These are phyloP conservation scores for Spilosoma lubricipeda DNA, from an alignment of 2,888 invertebrate genomes.

Conservation along the genomic window DNA sequence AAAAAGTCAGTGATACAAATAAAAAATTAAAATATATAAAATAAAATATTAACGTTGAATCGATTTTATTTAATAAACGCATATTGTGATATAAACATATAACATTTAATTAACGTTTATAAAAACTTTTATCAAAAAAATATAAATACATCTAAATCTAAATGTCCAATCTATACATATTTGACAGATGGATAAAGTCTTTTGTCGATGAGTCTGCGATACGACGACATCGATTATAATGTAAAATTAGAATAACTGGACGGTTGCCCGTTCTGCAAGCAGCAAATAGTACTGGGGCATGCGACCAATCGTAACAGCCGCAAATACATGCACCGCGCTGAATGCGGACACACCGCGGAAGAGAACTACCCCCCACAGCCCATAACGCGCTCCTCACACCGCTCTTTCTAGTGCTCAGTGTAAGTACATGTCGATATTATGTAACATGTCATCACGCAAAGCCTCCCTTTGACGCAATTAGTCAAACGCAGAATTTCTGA, in stretches of 20 bases:
- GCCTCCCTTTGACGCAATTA: slow-evolving; percentile 35
- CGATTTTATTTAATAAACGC: neutral
- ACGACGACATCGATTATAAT: slow-evolving; percentile 84
- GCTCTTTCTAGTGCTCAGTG: slow-evolving; percentile 3
- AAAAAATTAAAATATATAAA: neutral
- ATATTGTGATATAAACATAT: neutral
- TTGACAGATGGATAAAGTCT: slow-evolving; percentile 74
- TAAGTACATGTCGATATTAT: slow-evolving; percentile 24
- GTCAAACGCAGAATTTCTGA: slow-evolving; percentile 29
- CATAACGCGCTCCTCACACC: slow-evolving; percentile 16
- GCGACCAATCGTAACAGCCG: slow-evolving; percentile 82
- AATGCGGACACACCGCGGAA: slow-evolving; percentile 74
- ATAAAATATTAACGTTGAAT: neutral
- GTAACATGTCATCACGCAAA: slow-evolving; percentile 24
- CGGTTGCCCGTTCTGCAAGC: slow-evolving; percentile 82
- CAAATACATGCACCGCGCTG: slow-evolving; percentile 78
- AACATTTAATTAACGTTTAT: neutral
- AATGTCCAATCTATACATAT: slow-evolving; percentile 36
- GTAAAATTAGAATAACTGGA: slow-evolving; percentile 87
- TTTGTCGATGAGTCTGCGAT: slow-evolving; percentile 79
- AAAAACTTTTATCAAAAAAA: neutral
- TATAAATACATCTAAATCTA: neutral
- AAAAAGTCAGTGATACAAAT: too few species aligned
- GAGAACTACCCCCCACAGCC: slow-evolving; percentile 63
- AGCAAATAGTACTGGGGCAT: slow-evolving; percentile 86